A percentile compares a stretch with the other conserved stretches of the same genome.
Conservation (phyloP, 2,888 invertebrate genomes). For the Mycalesis mineus region DNA sequence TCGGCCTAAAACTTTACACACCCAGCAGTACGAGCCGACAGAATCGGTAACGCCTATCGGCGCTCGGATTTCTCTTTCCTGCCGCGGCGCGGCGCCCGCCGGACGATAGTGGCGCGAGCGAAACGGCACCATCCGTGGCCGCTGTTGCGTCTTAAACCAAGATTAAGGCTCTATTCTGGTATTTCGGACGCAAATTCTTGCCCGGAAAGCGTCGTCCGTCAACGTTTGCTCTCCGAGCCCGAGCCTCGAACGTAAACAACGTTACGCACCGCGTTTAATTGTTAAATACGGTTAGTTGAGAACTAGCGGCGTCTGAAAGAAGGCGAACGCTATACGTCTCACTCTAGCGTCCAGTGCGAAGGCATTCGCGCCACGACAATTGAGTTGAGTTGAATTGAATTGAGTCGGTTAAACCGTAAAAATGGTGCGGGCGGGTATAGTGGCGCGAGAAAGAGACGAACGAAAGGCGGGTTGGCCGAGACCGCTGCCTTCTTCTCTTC, state of each 20-base stretch:
- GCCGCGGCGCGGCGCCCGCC: constrained; percentile 43
- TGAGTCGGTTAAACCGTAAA: constrained; percentile 77
- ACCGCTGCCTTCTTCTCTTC: constrained; percentile 77
- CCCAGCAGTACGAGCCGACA: constrained; percentile 64
- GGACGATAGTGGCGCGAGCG: constrained; percentile 74
- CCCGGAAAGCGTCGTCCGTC: constrained; percentile 53
- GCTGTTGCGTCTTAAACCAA: constrained; percentile 68
- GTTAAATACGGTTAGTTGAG: constrained; percentile 33
- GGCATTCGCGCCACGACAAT: constrained; percentile 76
- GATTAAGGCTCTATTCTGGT: constrained; percentile 71
- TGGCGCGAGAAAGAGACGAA: constrained; percentile 73
- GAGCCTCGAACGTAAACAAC: constrained; percentile 20
- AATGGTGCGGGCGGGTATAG: constrained; percentile 72
- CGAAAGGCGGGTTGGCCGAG: constrained; percentile 75
- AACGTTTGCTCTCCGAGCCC: constrained; percentile 31
- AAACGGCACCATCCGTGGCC: constrained; percentile 56
- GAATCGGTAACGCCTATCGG: constrained; percentile 68
- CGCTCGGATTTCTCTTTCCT: constrained; percentile 63
- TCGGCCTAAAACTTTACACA: constrained; percentile 79
- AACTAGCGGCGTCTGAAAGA: constrained; percentile 46
- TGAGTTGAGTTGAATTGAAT: constrained; percentile 79
- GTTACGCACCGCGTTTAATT: constrained; percentile 6
- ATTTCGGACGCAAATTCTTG: constrained; percentile 63
- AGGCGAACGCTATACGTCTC: constrained; percentile 64
- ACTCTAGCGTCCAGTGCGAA: constrained; percentile 74